Evolutionary conservation across 1,140 invertebrate species (phyloP).

Genomic region (Platyscapa corneri): DNA sequence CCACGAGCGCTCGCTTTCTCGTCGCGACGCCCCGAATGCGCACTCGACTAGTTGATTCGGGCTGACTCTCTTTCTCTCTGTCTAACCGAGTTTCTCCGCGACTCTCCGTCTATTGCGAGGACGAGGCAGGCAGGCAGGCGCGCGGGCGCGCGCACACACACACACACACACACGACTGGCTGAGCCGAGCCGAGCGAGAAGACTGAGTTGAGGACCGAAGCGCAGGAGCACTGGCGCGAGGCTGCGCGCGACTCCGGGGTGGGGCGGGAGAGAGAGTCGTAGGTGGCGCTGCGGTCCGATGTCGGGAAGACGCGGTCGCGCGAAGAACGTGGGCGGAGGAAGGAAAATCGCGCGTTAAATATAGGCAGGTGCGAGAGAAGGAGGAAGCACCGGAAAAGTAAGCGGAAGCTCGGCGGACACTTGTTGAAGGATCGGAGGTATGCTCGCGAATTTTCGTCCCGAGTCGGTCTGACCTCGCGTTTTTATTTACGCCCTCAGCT

Average conservation of each 20-base stretch:
- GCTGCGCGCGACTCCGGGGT: background rate
- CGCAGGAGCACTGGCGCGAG: background rate
- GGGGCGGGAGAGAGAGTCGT: background rate
- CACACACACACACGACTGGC: background rate
- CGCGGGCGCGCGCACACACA: background rate
- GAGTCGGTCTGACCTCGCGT: no score
- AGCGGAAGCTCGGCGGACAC: no score
- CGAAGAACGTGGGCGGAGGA: background rate
- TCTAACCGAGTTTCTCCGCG: background rate
- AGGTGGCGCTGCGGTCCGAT: background rate
- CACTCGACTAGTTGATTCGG: background rate
- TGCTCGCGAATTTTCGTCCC: no score
- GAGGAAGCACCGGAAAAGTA: no score
- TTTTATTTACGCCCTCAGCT: no score
- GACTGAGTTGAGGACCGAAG: background rate
- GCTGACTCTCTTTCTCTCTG: background rate
- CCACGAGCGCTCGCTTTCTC: background rate
- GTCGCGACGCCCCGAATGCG: background rate
- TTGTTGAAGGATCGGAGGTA: no score
- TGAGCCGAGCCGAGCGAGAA: conserved; percentile 10
- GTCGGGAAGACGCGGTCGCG: background rate
- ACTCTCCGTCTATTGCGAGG: background rate
- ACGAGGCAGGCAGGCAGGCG: background rate
- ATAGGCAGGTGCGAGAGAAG: no score
- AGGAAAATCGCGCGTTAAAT: no score